These are phyloP conservation scores for Microtus richardsoni DNA, from an alignment of 2,113 vertebrate genomes.

Conservation along the genomic window DNA sequence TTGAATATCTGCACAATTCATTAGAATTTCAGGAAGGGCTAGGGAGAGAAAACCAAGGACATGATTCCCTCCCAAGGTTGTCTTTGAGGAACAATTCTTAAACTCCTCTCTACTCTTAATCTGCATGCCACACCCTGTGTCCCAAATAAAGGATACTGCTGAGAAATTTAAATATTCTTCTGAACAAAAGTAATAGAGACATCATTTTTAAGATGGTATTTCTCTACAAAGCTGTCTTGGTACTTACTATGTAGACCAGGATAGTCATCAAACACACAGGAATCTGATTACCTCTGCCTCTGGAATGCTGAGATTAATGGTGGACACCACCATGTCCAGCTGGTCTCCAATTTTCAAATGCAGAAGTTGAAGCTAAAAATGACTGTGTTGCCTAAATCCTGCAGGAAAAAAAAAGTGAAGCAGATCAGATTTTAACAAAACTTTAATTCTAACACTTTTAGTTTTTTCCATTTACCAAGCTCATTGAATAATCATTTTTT, in stretches of 20 bases:
- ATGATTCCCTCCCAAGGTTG: not conserved
- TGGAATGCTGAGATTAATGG: not conserved
- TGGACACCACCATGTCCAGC: not conserved
- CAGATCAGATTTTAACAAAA: not conserved
- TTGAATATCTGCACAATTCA: not conserved
- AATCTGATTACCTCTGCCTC: not conserved
- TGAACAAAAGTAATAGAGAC: not conserved
- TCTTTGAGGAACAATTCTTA: not conserved
- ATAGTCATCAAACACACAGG: not conserved
- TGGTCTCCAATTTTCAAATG: not conserved
- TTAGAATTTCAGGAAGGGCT: not conserved
- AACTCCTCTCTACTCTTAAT: not conserved
- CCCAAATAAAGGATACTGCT: not conserved
- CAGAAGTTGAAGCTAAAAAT: not conserved
- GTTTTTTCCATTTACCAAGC: not conserved
- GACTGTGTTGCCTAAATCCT: not conserved
- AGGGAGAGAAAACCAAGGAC: not conserved
- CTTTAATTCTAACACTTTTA: not conserved
- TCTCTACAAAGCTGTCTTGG: accelerated
- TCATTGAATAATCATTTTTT: not conserved
- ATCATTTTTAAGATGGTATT: not conserved
- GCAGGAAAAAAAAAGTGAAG: not conserved
- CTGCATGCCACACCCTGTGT: not conserved
- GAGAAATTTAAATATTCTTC: not conserved
- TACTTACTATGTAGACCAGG: not conserved